Base-by-base conservation (phyloP, 2,888 invertebrate genomes). In the Noctuana brunneofusca region DNA sequence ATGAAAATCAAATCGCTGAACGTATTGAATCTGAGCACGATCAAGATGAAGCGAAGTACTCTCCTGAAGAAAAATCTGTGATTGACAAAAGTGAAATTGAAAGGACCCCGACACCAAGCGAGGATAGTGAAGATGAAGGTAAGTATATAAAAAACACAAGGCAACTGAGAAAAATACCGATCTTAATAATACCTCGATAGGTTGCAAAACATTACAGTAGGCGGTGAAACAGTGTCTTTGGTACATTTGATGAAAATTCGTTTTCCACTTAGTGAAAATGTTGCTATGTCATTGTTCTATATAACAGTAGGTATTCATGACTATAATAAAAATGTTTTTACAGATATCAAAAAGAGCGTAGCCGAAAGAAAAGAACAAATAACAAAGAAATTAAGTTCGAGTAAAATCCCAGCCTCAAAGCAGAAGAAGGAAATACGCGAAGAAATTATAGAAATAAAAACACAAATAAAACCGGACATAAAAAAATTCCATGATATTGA, bases 341-440 rank as follows among this genome's bases (percentile, higher is more conserved):
- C 59, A 92, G 92, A 87, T 69, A 76, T 94, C 20, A 95, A 95
- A 71, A 93, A 94, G 67, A 95, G 95, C 55, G 95, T 96, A 30
- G 95, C 95, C n/a, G 96, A 96, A 78, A 89, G 96, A 69, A 94
- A 95, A 67, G 94, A 95, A 75, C 94, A 95, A 87, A 95, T 96
- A 55, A 95, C 95, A 14, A 94, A 95, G 78, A 94, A 95, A 58
- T 82, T 96, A 30, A 95, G 95, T 38, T 92, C 94, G 18, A 95
- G 95, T 79, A 93, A 95, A 75, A 93, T 95, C 71, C 95, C 95
- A 9, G 95, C 95, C 2, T 95, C 95, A 3, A 93, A 94, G 70
- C 95, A 95, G 76, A 94, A 95, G 72, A 94, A 93, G 72, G 95
- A 95, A 89, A 94, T 95, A 43, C 93, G 94, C 38, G 94, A 95